Evolutionary conservation across 2,113 vertebrate species (phyloP).

Genomic region (Oenanthe oenanthe): DNA sequence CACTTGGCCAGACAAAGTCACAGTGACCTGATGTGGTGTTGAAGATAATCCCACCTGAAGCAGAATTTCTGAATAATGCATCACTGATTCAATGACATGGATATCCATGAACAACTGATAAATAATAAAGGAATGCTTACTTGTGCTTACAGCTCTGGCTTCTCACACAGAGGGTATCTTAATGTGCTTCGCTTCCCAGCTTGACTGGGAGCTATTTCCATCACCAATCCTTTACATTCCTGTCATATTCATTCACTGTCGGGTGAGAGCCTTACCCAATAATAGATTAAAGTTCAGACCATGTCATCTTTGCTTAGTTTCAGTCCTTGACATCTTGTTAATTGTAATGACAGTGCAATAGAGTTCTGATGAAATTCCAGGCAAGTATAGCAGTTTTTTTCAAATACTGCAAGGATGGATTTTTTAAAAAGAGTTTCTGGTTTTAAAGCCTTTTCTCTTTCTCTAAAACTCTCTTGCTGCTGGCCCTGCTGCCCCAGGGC

Average conservation of each 20-base stretch:
- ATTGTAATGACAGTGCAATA: not conserved
- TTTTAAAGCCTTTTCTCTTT: not conserved
- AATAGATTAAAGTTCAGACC: not conserved
- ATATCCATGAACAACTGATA: not conserved
- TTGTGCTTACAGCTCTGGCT: not conserved
- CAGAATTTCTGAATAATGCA: not conserved
- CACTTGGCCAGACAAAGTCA: not conserved
- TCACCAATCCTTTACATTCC: not conserved
- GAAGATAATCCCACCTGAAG: not conserved
- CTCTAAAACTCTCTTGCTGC: not conserved
- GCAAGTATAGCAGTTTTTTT: not conserved
- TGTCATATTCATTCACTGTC: not conserved
- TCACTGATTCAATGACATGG: accelerated
- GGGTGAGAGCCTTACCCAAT: not conserved
- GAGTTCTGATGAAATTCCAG: not conserved
- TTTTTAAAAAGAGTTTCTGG: not conserved
- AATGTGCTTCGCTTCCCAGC: not conserved
- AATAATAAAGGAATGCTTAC: not conserved
- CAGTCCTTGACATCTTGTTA: not conserved
- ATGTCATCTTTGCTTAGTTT: not conserved
- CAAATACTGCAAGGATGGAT: not conserved
- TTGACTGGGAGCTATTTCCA: not conserved
- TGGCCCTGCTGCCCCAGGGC: not conserved
- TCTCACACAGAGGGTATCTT: not conserved
- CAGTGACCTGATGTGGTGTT: not conserved